These are phyloP conservation scores for Hoplodrina ambigua DNA, from an alignment of 2,888 invertebrate genomes.

Conservation along the genomic window DNA sequence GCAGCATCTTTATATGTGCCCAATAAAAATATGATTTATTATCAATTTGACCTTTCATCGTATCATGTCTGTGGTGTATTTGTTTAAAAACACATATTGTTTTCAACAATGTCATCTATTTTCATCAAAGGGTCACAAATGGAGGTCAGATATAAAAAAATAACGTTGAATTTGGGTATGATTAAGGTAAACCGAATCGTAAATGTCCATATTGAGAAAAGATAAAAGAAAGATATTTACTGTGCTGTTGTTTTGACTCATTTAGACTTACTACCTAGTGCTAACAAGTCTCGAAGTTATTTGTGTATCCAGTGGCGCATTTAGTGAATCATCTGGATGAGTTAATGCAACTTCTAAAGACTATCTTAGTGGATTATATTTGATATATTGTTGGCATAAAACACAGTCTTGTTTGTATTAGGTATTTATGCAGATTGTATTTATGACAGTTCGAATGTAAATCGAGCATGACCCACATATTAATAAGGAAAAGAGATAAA, in stretches of 20 bases:
- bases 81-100: slow-evolving; percentile 16
- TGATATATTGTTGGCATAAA: slow-evolving; percentile 54
- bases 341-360: slow-evolving; percentile 58
- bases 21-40: slow-evolving; percentile 45
- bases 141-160: slow-evolving; percentile 35
- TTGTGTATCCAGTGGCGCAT: slow-evolving; percentile 50
- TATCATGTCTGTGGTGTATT: slow-evolving; percentile 14
- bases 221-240: not conserved
- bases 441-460: slow-evolving; percentile 38
- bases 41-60: slow-evolving; percentile 26
- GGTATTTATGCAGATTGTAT: slow-evolving; percentile 29
- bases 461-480: slow-evolving; percentile 40
- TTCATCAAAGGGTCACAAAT: slow-evolving; percentile 30
- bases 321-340: slow-evolving; percentile 62
- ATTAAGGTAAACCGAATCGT: slow-evolving; percentile 42
- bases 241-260: slow-evolving; percentile 1
- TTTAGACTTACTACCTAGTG: slow-evolving; percentile 3
- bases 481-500: slow-evolving; percentile 40
- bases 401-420: slow-evolving; percentile 38
- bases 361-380: slow-evolving; percentile 45
- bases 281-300: slow-evolving; percentile 37
- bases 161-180: slow-evolving; percentile 28
- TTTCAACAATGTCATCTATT: slow-evolving; percentile 46
- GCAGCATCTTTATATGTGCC: slow-evolving; percentile 18
- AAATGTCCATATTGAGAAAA: slow-evolving; percentile 27